These are phyloP conservation scores for Ochropleura plecta DNA, from an alignment of 2,888 invertebrate species.

Conservation along the genomic window DNA sequence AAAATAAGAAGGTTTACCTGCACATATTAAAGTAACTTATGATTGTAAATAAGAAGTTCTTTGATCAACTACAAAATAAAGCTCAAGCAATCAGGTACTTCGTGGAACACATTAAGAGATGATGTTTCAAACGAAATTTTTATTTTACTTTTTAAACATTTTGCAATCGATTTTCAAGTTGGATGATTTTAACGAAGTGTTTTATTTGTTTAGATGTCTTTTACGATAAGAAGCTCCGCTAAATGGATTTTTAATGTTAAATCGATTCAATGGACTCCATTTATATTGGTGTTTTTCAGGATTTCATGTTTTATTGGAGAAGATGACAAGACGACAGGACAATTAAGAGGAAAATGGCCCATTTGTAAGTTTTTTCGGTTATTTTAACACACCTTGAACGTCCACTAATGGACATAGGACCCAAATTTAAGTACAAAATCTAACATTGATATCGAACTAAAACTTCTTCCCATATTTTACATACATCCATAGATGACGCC, in stretches of 20 bases:
- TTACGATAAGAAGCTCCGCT: background rate
- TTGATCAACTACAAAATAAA: conserved; percentile 4
- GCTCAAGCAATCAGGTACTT: background rate
- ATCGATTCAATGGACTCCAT: background rate
- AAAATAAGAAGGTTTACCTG: background rate
- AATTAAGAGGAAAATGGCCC: too few species aligned
- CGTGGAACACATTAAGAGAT: background rate
- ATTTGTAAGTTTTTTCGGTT: too few species aligned
- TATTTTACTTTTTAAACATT: background rate
- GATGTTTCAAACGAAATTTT: background rate
- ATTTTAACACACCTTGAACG: background rate
- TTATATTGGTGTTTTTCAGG: background rate
- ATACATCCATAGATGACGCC: too few species aligned
- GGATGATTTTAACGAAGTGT: conserved; percentile 4
- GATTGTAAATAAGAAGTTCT: background rate
- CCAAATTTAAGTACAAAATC: too few species aligned
- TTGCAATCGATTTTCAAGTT: conserved; percentile 1
- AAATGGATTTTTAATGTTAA: background rate
- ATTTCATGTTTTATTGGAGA: background rate
- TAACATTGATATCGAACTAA: background rate
- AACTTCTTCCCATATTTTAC: too few species aligned
- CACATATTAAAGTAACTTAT: background rate
- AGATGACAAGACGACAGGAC: too few species aligned
- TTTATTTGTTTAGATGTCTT: background rate
- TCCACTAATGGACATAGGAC: too few species aligned